Base-by-base conservation (phyloP, 1,140 invertebrate species). In the Oncopeltus fasciatus region DNA sequence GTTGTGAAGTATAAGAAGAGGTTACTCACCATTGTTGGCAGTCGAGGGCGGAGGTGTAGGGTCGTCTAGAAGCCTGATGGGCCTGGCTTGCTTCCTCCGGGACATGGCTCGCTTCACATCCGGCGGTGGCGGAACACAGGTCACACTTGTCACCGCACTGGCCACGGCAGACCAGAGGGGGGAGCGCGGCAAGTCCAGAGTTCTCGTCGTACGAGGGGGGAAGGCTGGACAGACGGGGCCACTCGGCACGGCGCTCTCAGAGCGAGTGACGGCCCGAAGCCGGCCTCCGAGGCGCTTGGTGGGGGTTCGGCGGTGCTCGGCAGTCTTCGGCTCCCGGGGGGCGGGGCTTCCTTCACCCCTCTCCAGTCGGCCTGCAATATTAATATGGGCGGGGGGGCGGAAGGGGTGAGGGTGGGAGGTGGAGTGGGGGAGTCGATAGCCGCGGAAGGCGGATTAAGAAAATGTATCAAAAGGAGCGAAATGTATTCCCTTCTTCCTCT, bases 31-130 rank as follows among this genome's bases (percentile, higher is more conserved):
- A 43, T 57, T 62, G 33, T 29, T 47, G 24, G 60, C 29, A n/a
- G 58, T 21, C 8, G 57, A 58, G 27, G 62, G 31, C n/a, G 49
- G 49, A 8, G 49, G 49, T 8, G 16, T 18, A 2, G 49, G 49
- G 46, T 69, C 68, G 43, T 69, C 69, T 14, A 69, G 65, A 26
- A 70, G 67, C 59, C 76, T 72, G 59, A 75, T 76, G 56, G 81
- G 81, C 60, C 79, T 73, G 24, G 78, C 74, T 69, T 80, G 81
- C 72, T 83, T 84, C 72, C 80, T 74, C 67, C 80, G 76, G 69
- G 76, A 80, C 79, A 80, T 83, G 60, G 59, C 69, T 24, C 26
- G 20, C 8, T 1, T 31, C 21, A 18, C 12, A 16, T 46, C 28
- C 21, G 21, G 49, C 26, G 49, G 49, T 24, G 49, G 24, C 21